Evolutionary conservation across 1,140 invertebrate species (phyloP), one percentile per base, ranked within the genome.

Genomic region (Panulirus ornatus): DNA sequence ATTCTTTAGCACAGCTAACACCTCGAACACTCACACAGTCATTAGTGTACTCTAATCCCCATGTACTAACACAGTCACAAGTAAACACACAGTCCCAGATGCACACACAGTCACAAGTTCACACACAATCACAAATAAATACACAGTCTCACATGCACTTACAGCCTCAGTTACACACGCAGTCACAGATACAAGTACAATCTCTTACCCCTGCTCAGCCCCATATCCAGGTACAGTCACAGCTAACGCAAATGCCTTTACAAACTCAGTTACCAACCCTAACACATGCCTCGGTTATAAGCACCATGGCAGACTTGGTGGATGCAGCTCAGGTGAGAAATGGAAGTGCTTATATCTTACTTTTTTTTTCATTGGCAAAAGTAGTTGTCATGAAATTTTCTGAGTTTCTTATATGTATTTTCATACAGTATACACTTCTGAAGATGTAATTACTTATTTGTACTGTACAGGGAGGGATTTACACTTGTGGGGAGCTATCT

Each of bases 21-120:
- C 85, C 85, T 36, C 75, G 81, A 27, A 40, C 70, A 81, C 84
- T 78, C 42, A 58, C 84, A 58, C 38, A 73, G 34, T 86, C 84
- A 75, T 73, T 40, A 58, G 51, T 86, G 30, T 73, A 86, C 0
- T 22, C 63, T 36, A 63, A 85, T 34, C 36, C 83, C 42, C 83
- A 73, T 63, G 36, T 73, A 30, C 83, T 73, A 34, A 47, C 63
- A 70, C 85, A 88, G 51, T 30, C 54, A 22, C 85, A 88, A 54
- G 40, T 71, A n/a, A 66, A 85, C 42, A 71, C 66, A 70, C 66
- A 85, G 36, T 71, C 66, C 16, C 83, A 85, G 19, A 42, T 47
- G 30, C 42, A 73, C 19, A 73, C 70, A 47, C 58, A 22, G 22
- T 16, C 44, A 66, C 42, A 54, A 38, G 1, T 54, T 30, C 81